Base-by-base conservation (phyloP, 2,113 vertebrate genomes). In the Percopsis transmontana region DNA sequence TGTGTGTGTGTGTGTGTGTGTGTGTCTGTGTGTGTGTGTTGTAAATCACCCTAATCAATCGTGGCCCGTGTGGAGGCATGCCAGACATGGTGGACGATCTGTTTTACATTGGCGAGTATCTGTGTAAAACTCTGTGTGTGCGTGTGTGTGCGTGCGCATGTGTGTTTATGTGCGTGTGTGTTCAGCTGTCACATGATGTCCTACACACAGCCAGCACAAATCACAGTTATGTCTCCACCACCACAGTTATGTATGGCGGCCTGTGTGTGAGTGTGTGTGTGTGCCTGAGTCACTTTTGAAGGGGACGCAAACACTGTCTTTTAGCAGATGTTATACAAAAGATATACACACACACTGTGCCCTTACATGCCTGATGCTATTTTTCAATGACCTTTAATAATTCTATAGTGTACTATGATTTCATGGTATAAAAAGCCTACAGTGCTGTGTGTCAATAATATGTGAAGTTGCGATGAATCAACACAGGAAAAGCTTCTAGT, bases 1-100 rank as follows among this genome's bases (percentile, higher is more conserved):
- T 41, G 21, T 23, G 24, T 59, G 38, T 68, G 50, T 7, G 11
- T 51, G 59, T 63, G 23, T 54, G 52, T 9, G 8, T 23, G 52
- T 54, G 20, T 9, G 52, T 21, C 10, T 50, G 47, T 18, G 47
- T 50, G 14, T 50, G 48, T 50, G 48, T 57, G 70, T 51, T 78
- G 74, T 84, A 78, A 82, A 85, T 85, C 62, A 63, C 58, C 47
- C 54, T 83, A 78, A 84, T 85, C 81, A 84, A 74, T 84, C 51
- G 78, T 70, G 72, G 77, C 62, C 68, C 44, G 67, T 83, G 70
- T 83, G 68, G 66, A 72, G 76, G 78, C 73, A 71, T 61, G 59
- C 56, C 76, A 76, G 70, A 87, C 82, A 76, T 63, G 58, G 55
- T 41, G 44, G 55, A 80, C 12, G 39, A 57, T 76, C 74, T 81